Evolutionary conservation across 2,888 invertebrate genomes (phyloP).

Genomic region (Drosophila trichaetosa): DNA sequence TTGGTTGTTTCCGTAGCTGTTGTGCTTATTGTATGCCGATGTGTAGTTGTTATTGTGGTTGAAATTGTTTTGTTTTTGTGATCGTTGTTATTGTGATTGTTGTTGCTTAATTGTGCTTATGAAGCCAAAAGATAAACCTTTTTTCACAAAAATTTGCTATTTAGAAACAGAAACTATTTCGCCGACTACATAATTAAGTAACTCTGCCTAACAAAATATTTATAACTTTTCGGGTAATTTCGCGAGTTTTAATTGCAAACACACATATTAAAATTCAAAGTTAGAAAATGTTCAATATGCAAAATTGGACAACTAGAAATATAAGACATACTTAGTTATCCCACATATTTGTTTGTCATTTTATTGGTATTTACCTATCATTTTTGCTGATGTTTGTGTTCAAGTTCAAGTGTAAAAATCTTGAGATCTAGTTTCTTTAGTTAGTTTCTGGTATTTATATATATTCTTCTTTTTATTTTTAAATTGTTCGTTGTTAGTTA

Average conservation of each 20-base stretch:
- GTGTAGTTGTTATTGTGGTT: not conserved
- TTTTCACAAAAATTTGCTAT: not conserved
- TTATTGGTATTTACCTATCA: constrained; percentile 14
- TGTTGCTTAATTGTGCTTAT: constrained; percentile 31
- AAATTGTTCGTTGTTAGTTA: not conserved
- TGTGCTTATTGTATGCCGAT: not conserved
- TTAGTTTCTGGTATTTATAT: not conserved
- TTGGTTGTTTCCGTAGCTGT: constrained; percentile 5
- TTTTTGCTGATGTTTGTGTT: constrained; percentile 2
- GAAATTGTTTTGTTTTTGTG: constrained; percentile 7
- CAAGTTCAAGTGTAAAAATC: not conserved
- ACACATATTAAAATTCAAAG: no score
- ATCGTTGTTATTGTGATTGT: constrained; percentile 9
- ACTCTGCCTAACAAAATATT: not conserved
- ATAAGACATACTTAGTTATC: not conserved
- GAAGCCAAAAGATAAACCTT: not conserved
- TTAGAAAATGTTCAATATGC: not conserved
- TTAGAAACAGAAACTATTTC: not conserved
- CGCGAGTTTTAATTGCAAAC: not conserved
- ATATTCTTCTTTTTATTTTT: not conserved
- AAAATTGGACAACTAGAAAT: not conserved
- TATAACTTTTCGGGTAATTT: not conserved
- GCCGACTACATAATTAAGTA: not conserved
- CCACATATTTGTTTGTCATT: not conserved
- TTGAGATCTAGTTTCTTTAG: not conserved